Conservation (phyloP, 2,888 invertebrate species). For the Phytoseiulus persimilis region DNA sequence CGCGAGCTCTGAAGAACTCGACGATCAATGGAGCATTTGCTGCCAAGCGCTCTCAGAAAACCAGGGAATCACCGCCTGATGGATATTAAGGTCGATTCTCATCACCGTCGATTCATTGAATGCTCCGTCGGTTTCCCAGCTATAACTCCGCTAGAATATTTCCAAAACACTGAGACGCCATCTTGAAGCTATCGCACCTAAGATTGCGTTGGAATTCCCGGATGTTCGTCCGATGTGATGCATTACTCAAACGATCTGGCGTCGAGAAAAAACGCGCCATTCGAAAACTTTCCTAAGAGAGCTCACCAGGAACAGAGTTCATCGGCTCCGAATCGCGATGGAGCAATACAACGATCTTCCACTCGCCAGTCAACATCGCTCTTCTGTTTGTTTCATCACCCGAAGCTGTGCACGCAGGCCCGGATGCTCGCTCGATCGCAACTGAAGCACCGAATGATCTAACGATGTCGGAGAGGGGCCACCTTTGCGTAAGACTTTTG, state of each 20-base stretch:
- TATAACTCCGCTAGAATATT: too few relatives aligned
- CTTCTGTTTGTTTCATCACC: not conserved
- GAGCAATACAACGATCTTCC: not conserved
- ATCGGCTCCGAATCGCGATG: not conserved
- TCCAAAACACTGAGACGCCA: too few relatives aligned
- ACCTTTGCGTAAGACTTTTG: not conserved
- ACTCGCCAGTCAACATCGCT: not conserved
- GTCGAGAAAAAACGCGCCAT: not conserved
- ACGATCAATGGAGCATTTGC: too few relatives aligned
- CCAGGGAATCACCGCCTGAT: too few relatives aligned
- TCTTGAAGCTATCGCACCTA: too few relatives aligned
- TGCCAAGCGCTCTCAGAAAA: too few relatives aligned
- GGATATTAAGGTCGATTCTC: too few relatives aligned
- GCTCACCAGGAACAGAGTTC: not conserved
- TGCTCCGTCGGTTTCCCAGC: too few relatives aligned
- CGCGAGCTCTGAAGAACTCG: too few relatives aligned
- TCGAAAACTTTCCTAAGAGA: not conserved
- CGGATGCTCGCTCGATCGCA: not conserved
- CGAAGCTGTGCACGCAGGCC: not conserved
- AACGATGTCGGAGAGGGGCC: not conserved
- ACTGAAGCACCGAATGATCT: not conserved
- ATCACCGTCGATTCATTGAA: too few relatives aligned
- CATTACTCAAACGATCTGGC: not conserved
- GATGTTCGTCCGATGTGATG: not conserved
- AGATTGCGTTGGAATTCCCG: too few relatives aligned